Percentiles rank a stretch among this genome's conserved stretches.
Evolutionary conservation across 2,888 invertebrate genomes (phyloP).

Genomic region (Orgyia antiqua): DNA sequence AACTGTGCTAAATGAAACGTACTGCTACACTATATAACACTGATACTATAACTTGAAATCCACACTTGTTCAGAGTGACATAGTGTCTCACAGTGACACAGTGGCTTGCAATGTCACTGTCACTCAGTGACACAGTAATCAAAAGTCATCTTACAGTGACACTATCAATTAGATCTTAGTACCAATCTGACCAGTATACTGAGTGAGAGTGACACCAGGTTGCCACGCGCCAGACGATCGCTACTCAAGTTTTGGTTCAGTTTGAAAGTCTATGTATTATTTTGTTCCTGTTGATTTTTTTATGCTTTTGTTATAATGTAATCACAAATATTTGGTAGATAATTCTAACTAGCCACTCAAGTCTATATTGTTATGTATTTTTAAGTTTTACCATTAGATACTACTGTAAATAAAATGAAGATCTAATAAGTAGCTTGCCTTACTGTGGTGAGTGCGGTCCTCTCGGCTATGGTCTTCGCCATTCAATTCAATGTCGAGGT

Average conservation of each 20-base stretch:
- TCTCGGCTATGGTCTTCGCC: constrained; percentile 34
- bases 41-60: no score
- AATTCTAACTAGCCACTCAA: constrained; percentile 63
- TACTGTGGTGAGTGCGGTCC: constrained; percentile 34
- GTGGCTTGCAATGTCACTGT: no score
- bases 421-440: constrained; percentile 56
- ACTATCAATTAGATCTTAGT: no score
- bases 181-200: no score
- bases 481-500: no score
- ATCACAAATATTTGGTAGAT: constrained; percentile 64
- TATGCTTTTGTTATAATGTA: constrained; percentile 67
- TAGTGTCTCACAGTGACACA: no score
- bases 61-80: no score
- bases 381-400: constrained; percentile 68
- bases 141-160: no score
- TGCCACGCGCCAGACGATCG: constrained; percentile 25
- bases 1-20: no score
- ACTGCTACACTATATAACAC: no score
- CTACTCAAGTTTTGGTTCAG: constrained; percentile 31
- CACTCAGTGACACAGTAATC: no score
- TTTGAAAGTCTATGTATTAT: constrained; percentile 43
- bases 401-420: constrained; percentile 63
- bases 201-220: no score
- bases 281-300: constrained; percentile 68
- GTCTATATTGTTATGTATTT: constrained; percentile 75